Evolutionary conservation across 2,113 vertebrate species (phyloP).

Genomic region (Corynorhinus townsendii): DNA sequence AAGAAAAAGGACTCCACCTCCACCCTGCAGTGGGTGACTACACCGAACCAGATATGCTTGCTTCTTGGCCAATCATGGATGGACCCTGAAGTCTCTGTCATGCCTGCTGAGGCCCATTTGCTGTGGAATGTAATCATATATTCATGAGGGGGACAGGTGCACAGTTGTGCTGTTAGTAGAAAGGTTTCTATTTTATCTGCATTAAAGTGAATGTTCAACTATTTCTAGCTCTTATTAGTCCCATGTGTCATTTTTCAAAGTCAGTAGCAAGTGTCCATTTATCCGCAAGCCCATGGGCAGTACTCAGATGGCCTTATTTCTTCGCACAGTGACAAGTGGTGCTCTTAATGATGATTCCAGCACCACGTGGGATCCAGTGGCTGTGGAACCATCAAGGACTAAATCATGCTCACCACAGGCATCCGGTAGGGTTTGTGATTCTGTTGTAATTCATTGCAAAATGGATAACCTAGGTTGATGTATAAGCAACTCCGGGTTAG

Average conservation of each 20-base stretch:
- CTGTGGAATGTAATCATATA: neutral
- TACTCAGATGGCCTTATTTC: neutral
- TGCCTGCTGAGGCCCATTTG: neutral
- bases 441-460: neutral
- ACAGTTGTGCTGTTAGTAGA: neutral
- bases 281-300: neutral
- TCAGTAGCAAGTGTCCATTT: neutral
- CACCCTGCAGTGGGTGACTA: neutral
- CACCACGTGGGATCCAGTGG: accelerated
- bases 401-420: neutral
- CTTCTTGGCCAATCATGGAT: neutral
- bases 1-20: neutral
- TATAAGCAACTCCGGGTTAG: neutral
- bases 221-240: neutral
- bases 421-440: neutral
- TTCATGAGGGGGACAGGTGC: neutral
- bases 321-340: neutral
- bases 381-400: neutral
- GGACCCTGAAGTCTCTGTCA: neutral
- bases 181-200: slow-evolving; percentile 2
- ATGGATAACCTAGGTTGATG: neutral
- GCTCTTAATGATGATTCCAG: neutral
- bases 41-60: neutral
- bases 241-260: slow-evolving; percentile 38
- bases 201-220: neutral